Evolutionary conservation across 2,888 invertebrate species (phyloP), one percentile per base, ranked within the genome.

Genomic region (Torymus texanus): DNA sequence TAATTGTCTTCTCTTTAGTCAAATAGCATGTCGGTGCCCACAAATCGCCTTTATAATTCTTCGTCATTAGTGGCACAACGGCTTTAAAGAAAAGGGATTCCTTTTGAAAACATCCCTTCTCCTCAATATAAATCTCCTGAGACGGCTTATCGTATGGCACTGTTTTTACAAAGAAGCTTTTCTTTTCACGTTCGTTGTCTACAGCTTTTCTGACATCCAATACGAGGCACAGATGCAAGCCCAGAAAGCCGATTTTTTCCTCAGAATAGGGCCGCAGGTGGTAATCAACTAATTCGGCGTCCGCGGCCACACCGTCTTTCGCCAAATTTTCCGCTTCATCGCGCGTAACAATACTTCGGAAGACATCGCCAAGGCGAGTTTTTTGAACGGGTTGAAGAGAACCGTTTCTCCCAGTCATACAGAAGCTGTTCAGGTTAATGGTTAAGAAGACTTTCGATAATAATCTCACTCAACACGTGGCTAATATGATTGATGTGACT

Each of bases 161-260:
- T 4, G 92, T 91, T 87, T 94, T 94, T 0, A 93, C 90, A 84
- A 94, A 94, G 80, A 93, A 92, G 18, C 86, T 87, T 0, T 90
- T 24, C 0, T 18, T 82, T 10, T 84, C 55, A 16, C 3, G 14
- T 0, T 65, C 61, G 1, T 18, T n/a, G 14, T 2, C 2, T 13
- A 58, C 56, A 0, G 66, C 10, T 13, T 2, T 62, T 50, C 55
- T 68, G 14, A 5, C 21, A 2, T 12, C 13, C 12, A 76, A 11
- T 0, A 51, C 11, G n/a, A 79, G 75, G 10, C 72, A 14, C 2
- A 72, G 51, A 51, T 79, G 79, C 10, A 62, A 83, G 2, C 86
- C 85, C 1, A 88, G 83, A 62, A 84, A 88, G 12, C 88, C 88
- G 0, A 88, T 63, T 76, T 86, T 87, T 12, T 85, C 85, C 0